Evolutionary conservation across 2,797 vertebrate genomes (phyloP), one percentile per base, ranked within the genome.

Genomic region (Pyrocephalus nanus): DNA sequence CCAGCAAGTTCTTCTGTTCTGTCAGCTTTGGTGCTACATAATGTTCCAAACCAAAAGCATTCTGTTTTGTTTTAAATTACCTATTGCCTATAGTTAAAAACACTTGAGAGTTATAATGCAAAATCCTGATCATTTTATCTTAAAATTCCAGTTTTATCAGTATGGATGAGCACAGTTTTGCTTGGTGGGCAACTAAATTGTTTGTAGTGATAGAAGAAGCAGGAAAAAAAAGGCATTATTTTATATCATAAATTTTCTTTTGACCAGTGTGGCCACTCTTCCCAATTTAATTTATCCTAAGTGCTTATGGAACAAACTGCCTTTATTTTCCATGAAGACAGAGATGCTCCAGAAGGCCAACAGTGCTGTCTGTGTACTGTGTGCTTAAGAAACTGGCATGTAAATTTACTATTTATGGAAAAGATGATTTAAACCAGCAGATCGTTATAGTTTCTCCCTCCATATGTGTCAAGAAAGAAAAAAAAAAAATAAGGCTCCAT

Each of bases 381-480:
- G n/a, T 74, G 62, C 77, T 40, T 88, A 48, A 88, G 76, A 84
- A 93, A 88, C 0, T 10, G 38, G 53, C 7, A 8, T 84, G 34
- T 78, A 69, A 80, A 48, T 81, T 93, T 53, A 58, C 74, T 92
- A 29, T 89, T 87, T 79, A 27, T 87, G 72, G 72, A 85, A 90
- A 76, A 80, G n/a, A 61, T 70, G 32, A 65, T 78, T 91, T 92
- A 51, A 92, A 95, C 26, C 62, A 75, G 58, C 51, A 76, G 69
- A 87, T 89, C 1, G 0, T 80, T 93, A 50, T 2, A 50, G 47
- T 79, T 95, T 66, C 34, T 92, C 65, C 30, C 42, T 93, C 57
- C 55, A 13, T 88, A 67, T 81, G 18, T 66, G 32, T 61, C 30
- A n/a, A 61, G 60, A 86, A 91, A 40, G 45, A 61, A 78, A 76